Base-by-base conservation (phyloP, 2,888 invertebrate genomes). In the Odontomyia ornata region DNA sequence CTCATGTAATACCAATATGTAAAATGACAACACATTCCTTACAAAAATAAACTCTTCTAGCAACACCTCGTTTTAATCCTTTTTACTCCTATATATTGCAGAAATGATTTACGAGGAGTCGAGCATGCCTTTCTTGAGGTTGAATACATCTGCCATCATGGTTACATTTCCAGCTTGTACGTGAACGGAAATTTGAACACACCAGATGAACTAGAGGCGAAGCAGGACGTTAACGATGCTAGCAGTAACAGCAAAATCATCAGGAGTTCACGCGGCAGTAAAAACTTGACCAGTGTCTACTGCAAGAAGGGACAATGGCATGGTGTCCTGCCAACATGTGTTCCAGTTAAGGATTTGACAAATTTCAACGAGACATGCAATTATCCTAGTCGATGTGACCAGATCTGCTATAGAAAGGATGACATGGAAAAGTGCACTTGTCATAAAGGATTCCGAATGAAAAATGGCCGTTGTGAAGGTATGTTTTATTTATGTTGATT, bases 361-460 rank as follows among this genome's bases (percentile, higher is more conserved):
- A 77, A 79, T 67, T 30, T 57, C 13, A 78, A 79, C 76, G 73
- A 73, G 71, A 77, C 77, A 72, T 79, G 79, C 76, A 78, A 75
- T 64, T 56, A 73, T 60, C 75, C 73, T 23, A 46, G 76, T 52
- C 75, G 75, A 76, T 81, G 81, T 69, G 79, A 80, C 25, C 81
- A 81, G 72, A 46, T 80, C 11, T 81, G 81, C 72, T 77, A 65
- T 71, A 73, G 75, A 27, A 78, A 27, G 43, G 60, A 80, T 75
- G 84, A 83, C 76, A 82, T 80, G 77, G 87, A 83, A 80, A 86
- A 84, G 80, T 89, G 89, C 80, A 84, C 85, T 23, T 89, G 89
- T 81, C 84, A 86, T 78, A 84, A 85, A 73, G 89, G 89, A 76
- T 88, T 87, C 81, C 83, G 83, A 62, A 82, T 83, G 46, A 84